Evolutionary conservation across 2,888 invertebrate species (phyloP), one percentile per base, ranked within the genome.

Genomic region (Aplocera efformata): DNA sequence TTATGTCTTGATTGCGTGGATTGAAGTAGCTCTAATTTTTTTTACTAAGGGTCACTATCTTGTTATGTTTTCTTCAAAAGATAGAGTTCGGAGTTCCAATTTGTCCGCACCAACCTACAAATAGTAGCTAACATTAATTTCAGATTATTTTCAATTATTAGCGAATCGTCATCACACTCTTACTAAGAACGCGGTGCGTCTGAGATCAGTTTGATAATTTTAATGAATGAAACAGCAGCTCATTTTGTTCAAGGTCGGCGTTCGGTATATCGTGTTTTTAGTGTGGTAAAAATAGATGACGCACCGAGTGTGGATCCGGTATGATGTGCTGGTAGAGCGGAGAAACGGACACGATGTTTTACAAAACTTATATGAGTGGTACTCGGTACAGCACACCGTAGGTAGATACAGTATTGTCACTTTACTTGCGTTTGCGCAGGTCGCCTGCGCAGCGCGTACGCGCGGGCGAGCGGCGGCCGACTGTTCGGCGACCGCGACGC

Each of bases 391-490:
- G 7, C 4, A 26, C 13, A 20, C 3, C 6, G 4, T 20, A 32
- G 28, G 48, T 40, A 39, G 40, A 37, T 38, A 28, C 33, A 47
- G 49, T 49, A 35, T 36, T 36, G 50, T 56, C 62, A 56, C 50
- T 50, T 42, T 43, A 49, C 53, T 47, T 55, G 56, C 57, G 63
- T 65, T 63, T 58, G 64, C 67, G 67, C 72, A 67, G 58, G 42
- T 47, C 65, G 68, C 63, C 60, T 59, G 74, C 77, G 76, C 78
- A 68, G 66, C 72, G 72, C 66, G 74, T 74, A 76, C 80, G 79
- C 80, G 73, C 79, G 71, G 67, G 69, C 74, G 69, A 61, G 72
- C 79, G 76, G 67, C 71, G 65, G 63, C 68, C 75, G 78, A 80
- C 83, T 82, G 79, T 71, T 70, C 71, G 67, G 65, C 56, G 34